A percentile compares a stretch with the other conserved stretches of the same genome.
Conservation (phyloP, 2,888 invertebrate species). For the Dasysyrphus tricinctus region DNA sequence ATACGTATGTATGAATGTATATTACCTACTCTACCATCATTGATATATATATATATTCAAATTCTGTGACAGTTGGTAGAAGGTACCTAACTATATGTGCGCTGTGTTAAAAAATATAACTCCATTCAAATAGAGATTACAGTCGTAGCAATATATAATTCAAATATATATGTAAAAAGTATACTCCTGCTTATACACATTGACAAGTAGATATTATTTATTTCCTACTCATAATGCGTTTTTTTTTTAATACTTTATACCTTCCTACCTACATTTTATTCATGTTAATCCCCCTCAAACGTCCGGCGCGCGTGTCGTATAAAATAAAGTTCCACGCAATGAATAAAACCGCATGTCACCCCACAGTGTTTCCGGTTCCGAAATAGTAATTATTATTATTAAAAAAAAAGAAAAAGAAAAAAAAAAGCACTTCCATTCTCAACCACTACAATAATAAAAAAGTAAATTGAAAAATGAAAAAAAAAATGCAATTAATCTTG, state of each 20-base stretch:
- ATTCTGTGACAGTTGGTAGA: conserved; percentile 8
- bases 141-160: background rate
- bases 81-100: background rate
- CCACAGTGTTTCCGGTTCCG: conserved; percentile 52
- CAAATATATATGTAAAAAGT: background rate
- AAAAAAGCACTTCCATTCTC: conserved; percentile 17
- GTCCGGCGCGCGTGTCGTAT: conserved; percentile 11
- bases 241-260: background rate
- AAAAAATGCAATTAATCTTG: conserved; percentile 56
- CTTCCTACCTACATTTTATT: conserved; percentile 5
- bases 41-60: conserved; percentile 1
- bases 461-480: conserved; percentile 42
- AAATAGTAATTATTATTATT: conserved; percentile 32
- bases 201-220: conserved; percentile 31
- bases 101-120: background rate
- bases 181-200: background rate
- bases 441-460: conserved; percentile 28
- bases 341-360: conserved; percentile 63
- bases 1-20: background rate
- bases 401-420: conserved; percentile 7
- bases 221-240: conserved; percentile 10
- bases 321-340: conserved; percentile 39
- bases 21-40: background rate
- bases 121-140: conserved; percentile 3
- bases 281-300: conserved; percentile 1